Evolutionary conservation across 2,797 vertebrate genomes (phyloP).

Genomic region (Lepilemur ruficaudatus): DNA sequence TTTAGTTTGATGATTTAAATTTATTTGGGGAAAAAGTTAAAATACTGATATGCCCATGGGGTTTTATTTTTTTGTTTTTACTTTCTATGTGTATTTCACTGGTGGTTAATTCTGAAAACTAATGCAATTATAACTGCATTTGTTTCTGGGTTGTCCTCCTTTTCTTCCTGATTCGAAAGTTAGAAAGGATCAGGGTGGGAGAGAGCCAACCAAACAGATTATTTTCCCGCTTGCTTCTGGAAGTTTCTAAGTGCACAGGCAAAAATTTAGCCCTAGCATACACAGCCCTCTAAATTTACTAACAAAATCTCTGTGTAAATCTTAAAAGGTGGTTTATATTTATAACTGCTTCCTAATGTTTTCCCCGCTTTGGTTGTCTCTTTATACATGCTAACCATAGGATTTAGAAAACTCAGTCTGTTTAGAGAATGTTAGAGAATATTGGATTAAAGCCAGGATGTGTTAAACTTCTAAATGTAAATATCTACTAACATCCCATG

Average conservation of each 20-base stretch:
- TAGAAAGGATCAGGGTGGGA: not conserved
- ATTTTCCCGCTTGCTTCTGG: conserved; percentile 44
- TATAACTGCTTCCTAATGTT: conserved; percentile 65
- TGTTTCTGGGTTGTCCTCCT: not conserved
- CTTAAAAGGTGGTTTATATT: conserved; percentile 70
- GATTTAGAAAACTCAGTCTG: conserved; percentile 61
- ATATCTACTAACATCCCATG: conserved; percentile 47
- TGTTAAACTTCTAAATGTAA: conserved; percentile 73
- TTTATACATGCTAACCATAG: conserved; percentile 67
- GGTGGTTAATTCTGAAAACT: not conserved
- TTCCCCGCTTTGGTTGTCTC: conserved; percentile 19
- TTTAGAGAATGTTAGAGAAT: conserved; percentile 61
- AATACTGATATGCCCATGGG: not conserved
- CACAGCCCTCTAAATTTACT: conserved; percentile 69
- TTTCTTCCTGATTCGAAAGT: conserved; percentile 34
- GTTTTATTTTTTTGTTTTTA: not conserved
- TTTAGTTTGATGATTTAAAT: not conserved
- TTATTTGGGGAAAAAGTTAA: not conserved
- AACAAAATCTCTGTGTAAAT: conserved; percentile 67
- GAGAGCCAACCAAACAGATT: not conserved
- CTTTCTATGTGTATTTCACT: not conserved
- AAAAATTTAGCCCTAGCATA: conserved; percentile 40
- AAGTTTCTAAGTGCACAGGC: conserved; percentile 16
- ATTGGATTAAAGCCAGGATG: conserved; percentile 70
- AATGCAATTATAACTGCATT: not conserved